phyloP scores from a whole-genome alignment of 2,888 invertebrate species.

The Cataglyphis rosenhaueri region DNA sequence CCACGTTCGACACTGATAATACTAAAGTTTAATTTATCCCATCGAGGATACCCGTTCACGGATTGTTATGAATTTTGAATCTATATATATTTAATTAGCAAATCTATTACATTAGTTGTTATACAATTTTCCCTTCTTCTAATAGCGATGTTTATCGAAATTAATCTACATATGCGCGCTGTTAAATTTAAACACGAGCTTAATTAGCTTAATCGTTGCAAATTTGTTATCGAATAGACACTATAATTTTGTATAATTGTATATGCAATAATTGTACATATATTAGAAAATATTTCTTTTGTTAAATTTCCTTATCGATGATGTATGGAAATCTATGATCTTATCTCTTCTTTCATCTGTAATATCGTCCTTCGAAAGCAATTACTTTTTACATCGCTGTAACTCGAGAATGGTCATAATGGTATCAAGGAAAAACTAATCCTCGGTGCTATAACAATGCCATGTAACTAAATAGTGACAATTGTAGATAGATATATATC shows the following conservation, averaged over 20 bases:
- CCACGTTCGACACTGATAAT: slow-evolving; percentile 83
- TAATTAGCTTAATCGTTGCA: slow-evolving; percentile 10
- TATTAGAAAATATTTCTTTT: slow-evolving; percentile 13
- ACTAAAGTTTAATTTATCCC: slow-evolving; percentile 78
- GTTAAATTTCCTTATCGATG: slow-evolving; percentile 24
- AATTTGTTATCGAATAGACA: neutral
- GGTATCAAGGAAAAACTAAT: slow-evolving; percentile 22
- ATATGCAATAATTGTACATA: slow-evolving; percentile 37
- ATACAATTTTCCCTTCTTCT: slow-evolving; percentile 10
- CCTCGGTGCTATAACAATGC: slow-evolving; percentile 9
- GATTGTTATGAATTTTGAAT: slow-evolving; percentile 29
- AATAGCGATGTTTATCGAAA: neutral
- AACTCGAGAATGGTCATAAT: slow-evolving; percentile 34
- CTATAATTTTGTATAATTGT: slow-evolving; percentile 15
- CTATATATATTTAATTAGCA: slow-evolving; percentile 23
- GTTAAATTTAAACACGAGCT: slow-evolving; percentile 18
- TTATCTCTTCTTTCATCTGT: neutral
- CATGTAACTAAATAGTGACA: slow-evolving; percentile 39
- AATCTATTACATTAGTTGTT: slow-evolving; percentile 5
- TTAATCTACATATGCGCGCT: neutral
- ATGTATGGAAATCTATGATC: slow-evolving; percentile 36
- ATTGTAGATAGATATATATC: slow-evolving; percentile 20
- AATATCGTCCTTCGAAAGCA: neutral
- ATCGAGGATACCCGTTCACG: neutral
- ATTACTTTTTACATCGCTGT: slow-evolving; percentile 29